phyloP scores from a whole-genome alignment of 1,140 invertebrate genomes.

The Goniozus legneri region DNA sequence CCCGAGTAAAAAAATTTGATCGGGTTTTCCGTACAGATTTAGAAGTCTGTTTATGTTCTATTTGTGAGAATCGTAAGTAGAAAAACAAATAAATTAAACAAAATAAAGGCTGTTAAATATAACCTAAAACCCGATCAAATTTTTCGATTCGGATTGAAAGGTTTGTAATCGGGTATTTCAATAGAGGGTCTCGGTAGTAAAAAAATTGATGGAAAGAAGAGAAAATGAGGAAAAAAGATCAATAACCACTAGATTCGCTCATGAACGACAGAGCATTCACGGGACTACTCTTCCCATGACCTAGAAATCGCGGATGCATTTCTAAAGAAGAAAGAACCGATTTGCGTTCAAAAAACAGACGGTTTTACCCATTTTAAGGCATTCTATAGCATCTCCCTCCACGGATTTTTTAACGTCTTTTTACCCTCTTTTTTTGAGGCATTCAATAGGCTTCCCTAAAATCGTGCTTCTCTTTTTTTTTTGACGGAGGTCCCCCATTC shows the following conservation, averaged over 20 bases:
- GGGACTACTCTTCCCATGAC: conserved; percentile 53
- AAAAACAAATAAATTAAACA: too few species aligned
- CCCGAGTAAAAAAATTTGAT: too few species aligned
- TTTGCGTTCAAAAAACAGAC: conserved; percentile 44
- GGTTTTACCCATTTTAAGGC: conserved; percentile 46
- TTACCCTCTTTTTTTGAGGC: conserved; percentile 1
- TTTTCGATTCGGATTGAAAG: too few species aligned
- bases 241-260: conserved; percentile 50
- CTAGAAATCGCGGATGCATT: conserved; percentile 48
- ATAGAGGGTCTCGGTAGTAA: too few species aligned
- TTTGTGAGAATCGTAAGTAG: too few species aligned
- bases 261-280: conserved; percentile 26
- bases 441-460: conserved; percentile 23
- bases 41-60: too few species aligned
- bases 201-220: conserved; percentile 13
- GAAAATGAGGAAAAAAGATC: conserved; percentile 38
- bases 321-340: conserved; percentile 43
- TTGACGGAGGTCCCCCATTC: conserved; percentile 33
- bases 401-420: too few species aligned
- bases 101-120: too few species aligned
- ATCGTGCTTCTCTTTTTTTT: conserved; percentile 28
- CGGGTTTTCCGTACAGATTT: too few species aligned
- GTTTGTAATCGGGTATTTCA: too few species aligned
- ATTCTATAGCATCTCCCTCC: conserved; percentile 19
- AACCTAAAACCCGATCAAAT: too few species aligned